Base-by-base conservation (phyloP, 2,888 invertebrate genomes). In the Cyclophora albipunctata region DNA sequence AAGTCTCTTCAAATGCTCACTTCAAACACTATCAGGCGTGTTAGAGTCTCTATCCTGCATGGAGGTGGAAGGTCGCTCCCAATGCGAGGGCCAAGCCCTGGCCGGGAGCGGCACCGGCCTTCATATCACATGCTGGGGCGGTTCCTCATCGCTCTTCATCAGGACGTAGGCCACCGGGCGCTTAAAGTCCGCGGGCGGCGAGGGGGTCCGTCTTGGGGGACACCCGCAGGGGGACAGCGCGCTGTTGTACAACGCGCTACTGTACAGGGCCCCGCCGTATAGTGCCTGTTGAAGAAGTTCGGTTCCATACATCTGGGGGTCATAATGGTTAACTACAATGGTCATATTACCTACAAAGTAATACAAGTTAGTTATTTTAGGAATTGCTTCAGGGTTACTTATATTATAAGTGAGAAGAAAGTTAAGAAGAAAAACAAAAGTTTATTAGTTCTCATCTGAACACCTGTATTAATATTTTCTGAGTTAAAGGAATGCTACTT, bases 31-130 rank as follows among this genome's bases (percentile, higher is more conserved):
- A 55, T 87, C 87, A 3, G 87, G 87, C n/a, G 87, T 81, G 65
- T 80, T 82, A 50, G 66, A 67, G 47, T 83, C 85, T 58, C 82
- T 63, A 40, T 85, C 84, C 57, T 72, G 74, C 4, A 75, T 69
- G 35, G 86, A 85, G 42, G 87, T 86, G 53, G 87, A 87, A 20
- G 88, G 86, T 62, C 78, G 83, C 85, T 87, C 88, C 86, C 88
- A 91, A 59, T 89, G 90, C 63, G 81, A 67, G 57, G 89, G 79
- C 78, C 84, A 81, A n/a, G 79, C 80, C 68, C 92, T 84, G 73
- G 93, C 92, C 71, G 93, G 93, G 88, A 94, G 94, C 92, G 94
- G 92, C 75, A 94, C 93, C 87, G 94, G 94, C 91, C 93, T 94
- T 94, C 94, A 94, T 91, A 94, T 94, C 81, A 94, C 93, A 76